Percentiles rank a stretch among this genome's conserved stretches.
phyloP scores from a whole-genome alignment of 2,888 invertebrate species.

The Melieria crassipennis region DNA sequence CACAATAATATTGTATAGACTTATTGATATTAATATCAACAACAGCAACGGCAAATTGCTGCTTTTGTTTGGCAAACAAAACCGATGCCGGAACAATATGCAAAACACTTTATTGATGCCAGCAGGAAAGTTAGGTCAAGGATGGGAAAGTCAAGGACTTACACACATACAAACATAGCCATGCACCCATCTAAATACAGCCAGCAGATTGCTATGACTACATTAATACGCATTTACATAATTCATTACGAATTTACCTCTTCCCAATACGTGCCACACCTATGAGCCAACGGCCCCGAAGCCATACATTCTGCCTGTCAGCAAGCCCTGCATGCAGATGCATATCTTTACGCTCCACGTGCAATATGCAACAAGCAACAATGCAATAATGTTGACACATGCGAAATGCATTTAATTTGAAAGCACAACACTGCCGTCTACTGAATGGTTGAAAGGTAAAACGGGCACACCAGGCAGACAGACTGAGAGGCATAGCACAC shows the following conservation, averaged over 20 bases:
- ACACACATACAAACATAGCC: too few species aligned
- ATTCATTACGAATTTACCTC: not conserved
- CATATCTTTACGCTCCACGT: not conserved
- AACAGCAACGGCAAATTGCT: too few species aligned
- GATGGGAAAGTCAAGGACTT: too few species aligned
- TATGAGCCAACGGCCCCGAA: not conserved
- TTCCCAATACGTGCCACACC: not conserved
- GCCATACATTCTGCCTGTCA: not conserved
- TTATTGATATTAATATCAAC: too few species aligned
- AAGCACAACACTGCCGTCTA: not conserved
- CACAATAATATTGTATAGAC: too few species aligned
- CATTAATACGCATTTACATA: not conserved
- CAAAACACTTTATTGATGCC: too few species aligned
- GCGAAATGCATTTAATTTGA: slow-evolving; percentile 2
- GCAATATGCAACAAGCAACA: not conserved
- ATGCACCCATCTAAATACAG: too few species aligned
- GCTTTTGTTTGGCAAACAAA: too few species aligned
- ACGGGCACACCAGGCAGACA: too few species aligned
- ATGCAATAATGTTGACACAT: slow-evolving; percentile 1
- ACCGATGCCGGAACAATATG: not conserved
- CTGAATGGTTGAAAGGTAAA: too few species aligned
- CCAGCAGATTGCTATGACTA: not conserved
- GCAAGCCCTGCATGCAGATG: not conserved
- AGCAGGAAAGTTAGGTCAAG: too few species aligned
- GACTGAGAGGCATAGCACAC: too few species aligned